Evolutionary conservation across 2,888 invertebrate species (phyloP), one percentile per base, ranked within the genome.

Genomic region (Drosophila percnosoma): DNA sequence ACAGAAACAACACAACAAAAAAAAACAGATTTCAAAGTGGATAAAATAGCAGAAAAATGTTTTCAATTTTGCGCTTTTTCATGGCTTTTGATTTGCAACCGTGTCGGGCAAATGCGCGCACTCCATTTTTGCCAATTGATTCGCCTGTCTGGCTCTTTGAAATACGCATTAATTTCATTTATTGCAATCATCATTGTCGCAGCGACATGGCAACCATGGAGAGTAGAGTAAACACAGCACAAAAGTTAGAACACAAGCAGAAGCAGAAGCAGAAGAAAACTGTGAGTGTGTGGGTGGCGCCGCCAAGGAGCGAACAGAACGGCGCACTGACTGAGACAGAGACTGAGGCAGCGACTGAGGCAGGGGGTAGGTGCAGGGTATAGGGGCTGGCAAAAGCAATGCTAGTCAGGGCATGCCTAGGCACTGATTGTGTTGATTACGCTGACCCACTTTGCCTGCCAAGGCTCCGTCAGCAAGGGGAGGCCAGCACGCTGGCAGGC

Each of bases 81-180:
- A 59, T 55, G 64, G 62, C 27, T 68, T 72, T 54, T 63, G 73
- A 73, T 79, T 79, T 69, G 78, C 48, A 52, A 21, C 38, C 48
- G 59, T 65, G 61, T 53, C 60, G 60, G 40, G 63, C 55, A 78
- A 82, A 82, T 80, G 82, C 74, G 83, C 52, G 45, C 73, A 78
- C 80, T 82, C 78, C 82, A 80, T 86, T 88, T 88, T 82, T 75
- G 78, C 84, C 86, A 87, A 89, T 89, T 89, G 89, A 89, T 90
- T 89, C 90, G 87, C 89, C 84, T 89, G 90, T 90, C 90, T 89
- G 89, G 81, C 71, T 81, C 77, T 84, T 87, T 85, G 77, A 90
- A 87, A 89, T 89, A 85, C 82, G 77, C 89, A 89, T 90, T 87
- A 87, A 90, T 87, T 87, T 89, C 81, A 89, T 90, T 89, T 90